Base-by-base conservation (phyloP, 2,797 vertebrate genomes). In the Australoheros facetus region DNA sequence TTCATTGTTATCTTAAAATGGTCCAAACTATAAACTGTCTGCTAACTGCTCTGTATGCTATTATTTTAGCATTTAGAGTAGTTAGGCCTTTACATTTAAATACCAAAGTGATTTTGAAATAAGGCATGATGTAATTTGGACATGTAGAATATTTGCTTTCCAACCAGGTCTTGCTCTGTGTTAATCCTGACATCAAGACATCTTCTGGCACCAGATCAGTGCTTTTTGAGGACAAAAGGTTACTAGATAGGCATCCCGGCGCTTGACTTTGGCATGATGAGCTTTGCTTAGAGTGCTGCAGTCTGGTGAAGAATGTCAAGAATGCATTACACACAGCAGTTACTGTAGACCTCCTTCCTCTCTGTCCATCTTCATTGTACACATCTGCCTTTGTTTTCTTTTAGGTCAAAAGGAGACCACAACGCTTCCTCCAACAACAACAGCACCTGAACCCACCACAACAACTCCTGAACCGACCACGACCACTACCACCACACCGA, bases 321-420 rank as follows among this genome's bases (percentile, higher is more conserved):
- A 94, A 95, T 95, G 91, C 81, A 80, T 90, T 73, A 88, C 85
- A 88, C 85, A 88, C 78, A 69, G 89, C 66, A 11, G 78, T 86
- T 84, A 80, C 90, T 83, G 79, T 90, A 77, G 88, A 87, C 53
- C 60, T 79, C 82, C 77, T 85, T 90, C 84, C 85, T 88, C 70
- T 72, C 56, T 19, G n/a, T 75, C 70, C 75, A 64, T 89, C 84
- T 48, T 12, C 77, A 78, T 77, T 37, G 3, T 76, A 45, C 39
- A 12, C 4, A 4, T 4, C 57, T 2, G 9, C 56, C 74, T 82
- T 84, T 75, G 71, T 90, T 78, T 91, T 78, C 76, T 82, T 30
- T 19, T 85, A 96, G 94, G 89, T 93, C 93, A 94, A 73, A 95
- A 92, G 79, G 95, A 96, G 72, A 92, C 92, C 3, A 88, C 88